Percentiles rank a stretch among this genome's conserved stretches.
Conservation (phyloP, 2,113 vertebrate species). For the Hydropotes inermis region DNA sequence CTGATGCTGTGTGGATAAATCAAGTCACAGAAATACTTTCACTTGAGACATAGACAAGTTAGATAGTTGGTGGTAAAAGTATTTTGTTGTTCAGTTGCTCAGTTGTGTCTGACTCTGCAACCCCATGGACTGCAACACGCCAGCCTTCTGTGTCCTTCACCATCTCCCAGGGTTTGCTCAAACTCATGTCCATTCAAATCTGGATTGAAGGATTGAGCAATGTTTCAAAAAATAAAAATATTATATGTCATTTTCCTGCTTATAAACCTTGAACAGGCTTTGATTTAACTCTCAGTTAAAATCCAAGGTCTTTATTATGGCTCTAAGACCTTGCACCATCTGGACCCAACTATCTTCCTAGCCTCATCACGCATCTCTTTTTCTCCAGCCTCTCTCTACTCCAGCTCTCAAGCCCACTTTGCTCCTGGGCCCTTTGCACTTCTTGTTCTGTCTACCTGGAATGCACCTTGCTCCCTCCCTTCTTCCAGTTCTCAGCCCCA, state of each 20-base stretch:
- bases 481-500: neutral
- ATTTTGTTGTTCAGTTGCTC: neutral
- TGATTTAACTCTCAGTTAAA: neutral
- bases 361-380: accelerated
- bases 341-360: no score
- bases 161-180: no score
- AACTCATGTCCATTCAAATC: neutral
- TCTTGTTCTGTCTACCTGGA: neutral
- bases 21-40: neutral
- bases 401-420: neutral
- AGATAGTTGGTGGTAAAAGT: conserved; percentile 38
- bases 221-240: conserved; percentile 6
- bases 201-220: neutral
- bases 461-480: neutral
- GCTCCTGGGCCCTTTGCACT: neutral
- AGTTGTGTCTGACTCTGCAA: no score
- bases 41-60: neutral
- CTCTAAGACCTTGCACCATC: no score
- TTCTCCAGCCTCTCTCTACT: neutral
- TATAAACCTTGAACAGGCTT: neutral
- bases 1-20: neutral
- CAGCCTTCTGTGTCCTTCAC: no score
- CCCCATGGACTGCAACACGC: no score
- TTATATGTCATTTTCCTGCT: neutral
- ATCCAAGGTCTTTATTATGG: neutral